phyloP scores from a whole-genome alignment of 2,113 vertebrate genomes.

The Podiceps cristatus region DNA sequence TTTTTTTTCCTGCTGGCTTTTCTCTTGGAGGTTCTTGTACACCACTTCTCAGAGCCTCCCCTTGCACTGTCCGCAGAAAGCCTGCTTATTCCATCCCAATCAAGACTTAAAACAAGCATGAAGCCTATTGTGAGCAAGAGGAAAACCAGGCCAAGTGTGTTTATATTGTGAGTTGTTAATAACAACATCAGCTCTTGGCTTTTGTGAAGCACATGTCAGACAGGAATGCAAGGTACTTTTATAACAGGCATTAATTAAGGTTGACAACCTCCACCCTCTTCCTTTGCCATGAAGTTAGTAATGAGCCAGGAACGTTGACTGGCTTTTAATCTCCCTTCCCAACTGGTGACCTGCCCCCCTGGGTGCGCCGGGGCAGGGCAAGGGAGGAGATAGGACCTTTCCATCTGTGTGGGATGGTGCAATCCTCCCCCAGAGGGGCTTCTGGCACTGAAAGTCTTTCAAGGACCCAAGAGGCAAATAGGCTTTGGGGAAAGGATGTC shows the following conservation, averaged over 20 bases:
- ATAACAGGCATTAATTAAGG: not conserved
- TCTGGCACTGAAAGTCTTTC: not conserved
- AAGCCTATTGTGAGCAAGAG: not conserved
- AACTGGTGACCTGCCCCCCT: not conserved
- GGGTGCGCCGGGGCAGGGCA: not conserved
- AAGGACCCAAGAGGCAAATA: accelerated
- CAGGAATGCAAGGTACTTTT: slow-evolving; percentile 4
- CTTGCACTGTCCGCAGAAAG: not conserved
- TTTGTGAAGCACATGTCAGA: not conserved
- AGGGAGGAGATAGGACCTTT: not conserved
- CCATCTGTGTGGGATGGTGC: not conserved
- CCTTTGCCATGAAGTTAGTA: not conserved
- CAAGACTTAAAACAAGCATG: not conserved
- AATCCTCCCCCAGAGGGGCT: not conserved
- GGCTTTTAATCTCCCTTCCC: not conserved
- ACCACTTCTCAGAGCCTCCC: not conserved
- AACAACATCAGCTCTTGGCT: slow-evolving; percentile 8
- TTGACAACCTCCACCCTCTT: slow-evolving; percentile 7
- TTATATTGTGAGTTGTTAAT: slow-evolving; percentile 7
- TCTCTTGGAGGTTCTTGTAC: not conserved
- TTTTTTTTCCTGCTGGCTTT: not conserved
- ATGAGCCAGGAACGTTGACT: accelerated
- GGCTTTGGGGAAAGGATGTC: not conserved
- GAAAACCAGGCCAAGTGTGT: slow-evolving; percentile 53
- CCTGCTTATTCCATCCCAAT: not conserved